phyloP scores from a whole-genome alignment of 2,888 invertebrate genomes.

The Caenorhabditis zanzibari region DNA sequence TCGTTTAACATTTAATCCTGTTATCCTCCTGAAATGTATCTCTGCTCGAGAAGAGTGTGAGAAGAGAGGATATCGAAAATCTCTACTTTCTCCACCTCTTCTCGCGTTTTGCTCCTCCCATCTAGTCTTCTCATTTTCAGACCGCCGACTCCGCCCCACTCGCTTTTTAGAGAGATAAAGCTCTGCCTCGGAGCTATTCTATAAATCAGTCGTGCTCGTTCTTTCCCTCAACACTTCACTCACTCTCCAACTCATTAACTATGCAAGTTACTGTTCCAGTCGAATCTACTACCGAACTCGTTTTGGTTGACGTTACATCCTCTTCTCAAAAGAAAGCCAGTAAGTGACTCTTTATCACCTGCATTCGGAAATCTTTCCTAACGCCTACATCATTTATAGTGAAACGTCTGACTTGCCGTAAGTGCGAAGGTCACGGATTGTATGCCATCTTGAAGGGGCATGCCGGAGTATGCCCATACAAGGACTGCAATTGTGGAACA shows the following conservation, averaged over 20 bases:
- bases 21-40: conserved; percentile 56
- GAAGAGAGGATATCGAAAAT: conserved; percentile 44
- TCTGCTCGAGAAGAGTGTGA: conserved; percentile 10
- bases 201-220: conserved; percentile 22
- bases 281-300: conserved; percentile 18
- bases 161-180: conserved; percentile 24
- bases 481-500: conserved; percentile 75
- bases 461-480: conserved; percentile 78
- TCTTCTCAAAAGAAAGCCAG: conserved; percentile 51
- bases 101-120: conserved; percentile 19
- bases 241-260: neutral
- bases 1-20: conserved; percentile 55
- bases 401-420: conserved; percentile 78
- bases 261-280: conserved; percentile 49
- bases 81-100: conserved; percentile 17
- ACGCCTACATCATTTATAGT: conserved; percentile 69
- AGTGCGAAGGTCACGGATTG: conserved; percentile 80
- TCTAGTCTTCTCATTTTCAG: conserved; percentile 46
- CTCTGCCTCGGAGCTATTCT: conserved; percentile 28
- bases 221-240: neutral
- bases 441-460: conserved; percentile 78
- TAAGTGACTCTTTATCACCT: conserved; percentile 40
- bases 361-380: neutral
- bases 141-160: conserved; percentile 34
- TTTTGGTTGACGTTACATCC: conserved; percentile 25